Evolutionary conservation across 2,797 vertebrate genomes (phyloP).

Genomic region (Chlorospingus flavigularis): DNA sequence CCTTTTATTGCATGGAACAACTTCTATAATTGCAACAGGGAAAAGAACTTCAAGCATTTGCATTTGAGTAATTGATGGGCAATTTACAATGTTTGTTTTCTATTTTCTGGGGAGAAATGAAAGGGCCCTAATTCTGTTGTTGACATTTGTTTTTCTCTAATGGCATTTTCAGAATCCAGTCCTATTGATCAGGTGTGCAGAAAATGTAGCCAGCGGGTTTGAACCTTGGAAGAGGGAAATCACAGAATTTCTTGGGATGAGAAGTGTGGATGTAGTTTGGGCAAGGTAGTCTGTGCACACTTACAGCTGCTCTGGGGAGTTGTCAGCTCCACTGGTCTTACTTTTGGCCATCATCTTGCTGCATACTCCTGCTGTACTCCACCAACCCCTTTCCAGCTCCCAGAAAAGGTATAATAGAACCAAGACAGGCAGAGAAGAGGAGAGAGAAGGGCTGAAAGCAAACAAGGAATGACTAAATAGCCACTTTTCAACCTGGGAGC

Average conservation of each 20-base stretch:
- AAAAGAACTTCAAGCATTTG: slow-evolving; percentile 23
- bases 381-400: background rate
- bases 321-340: background rate
- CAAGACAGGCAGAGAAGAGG: background rate
- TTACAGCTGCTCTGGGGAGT: background rate
- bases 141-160: slow-evolving; percentile 20
- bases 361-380: background rate
- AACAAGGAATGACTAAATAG: background rate
- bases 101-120: slow-evolving; percentile 24
- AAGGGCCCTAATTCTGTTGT: slow-evolving; percentile 1
- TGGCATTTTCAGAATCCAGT: background rate
- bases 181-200: background rate
- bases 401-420: background rate
- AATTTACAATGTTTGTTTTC: slow-evolving; percentile 48
- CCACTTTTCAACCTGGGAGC: background rate
- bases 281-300: background rate
- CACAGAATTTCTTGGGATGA: background rate
- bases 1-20: slow-evolving; percentile 10
- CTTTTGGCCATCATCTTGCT: background rate
- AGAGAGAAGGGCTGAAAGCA: background rate
- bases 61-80: slow-evolving; percentile 44
- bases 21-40: slow-evolving; percentile 22
- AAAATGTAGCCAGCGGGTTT: background rate
- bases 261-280: background rate
- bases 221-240: background rate